Evolutionary conservation across 2,113 vertebrate species (phyloP).

Genomic region (Anthoscopus minutus): DNA sequence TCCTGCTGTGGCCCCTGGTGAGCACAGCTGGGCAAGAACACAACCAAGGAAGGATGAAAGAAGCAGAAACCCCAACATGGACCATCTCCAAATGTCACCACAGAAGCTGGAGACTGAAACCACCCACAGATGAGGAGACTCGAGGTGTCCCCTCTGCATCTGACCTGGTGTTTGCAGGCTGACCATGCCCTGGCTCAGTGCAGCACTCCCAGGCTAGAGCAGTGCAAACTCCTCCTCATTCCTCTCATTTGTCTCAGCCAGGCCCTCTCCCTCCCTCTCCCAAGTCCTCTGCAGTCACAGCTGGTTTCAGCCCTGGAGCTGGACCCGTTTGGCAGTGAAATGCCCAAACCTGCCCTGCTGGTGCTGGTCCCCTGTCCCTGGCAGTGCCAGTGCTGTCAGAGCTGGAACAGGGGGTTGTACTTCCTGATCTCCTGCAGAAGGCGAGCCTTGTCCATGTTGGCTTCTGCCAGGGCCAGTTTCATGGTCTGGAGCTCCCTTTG

Average conservation of each 20-base stretch:
- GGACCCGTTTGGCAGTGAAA: not conserved
- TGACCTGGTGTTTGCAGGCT: not conserved
- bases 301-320: not conserved
- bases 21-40: not conserved
- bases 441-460: constrained; percentile 79
- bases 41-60: not conserved
- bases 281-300: not conserved
- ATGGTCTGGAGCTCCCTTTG: constrained; percentile 74
- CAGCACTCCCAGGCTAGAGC: not conserved
- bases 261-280: not conserved
- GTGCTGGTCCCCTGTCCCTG: constrained; percentile 31
- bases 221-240: not conserved
- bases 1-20: not conserved
- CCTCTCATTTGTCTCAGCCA: not conserved
- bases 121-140: not conserved
- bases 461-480: constrained; percentile 76
- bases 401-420: constrained; percentile 84
- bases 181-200: not conserved
- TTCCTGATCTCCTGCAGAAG: constrained; percentile 89
- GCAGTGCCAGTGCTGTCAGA: constrained; percentile 68
- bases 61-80: not conserved
- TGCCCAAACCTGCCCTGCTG: not conserved
- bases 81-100: not conserved
- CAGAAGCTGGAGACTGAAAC: not conserved
- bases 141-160: not conserved